Base-by-base conservation (phyloP, 1,140 invertebrate species). In the Papilio polyxenes region DNA sequence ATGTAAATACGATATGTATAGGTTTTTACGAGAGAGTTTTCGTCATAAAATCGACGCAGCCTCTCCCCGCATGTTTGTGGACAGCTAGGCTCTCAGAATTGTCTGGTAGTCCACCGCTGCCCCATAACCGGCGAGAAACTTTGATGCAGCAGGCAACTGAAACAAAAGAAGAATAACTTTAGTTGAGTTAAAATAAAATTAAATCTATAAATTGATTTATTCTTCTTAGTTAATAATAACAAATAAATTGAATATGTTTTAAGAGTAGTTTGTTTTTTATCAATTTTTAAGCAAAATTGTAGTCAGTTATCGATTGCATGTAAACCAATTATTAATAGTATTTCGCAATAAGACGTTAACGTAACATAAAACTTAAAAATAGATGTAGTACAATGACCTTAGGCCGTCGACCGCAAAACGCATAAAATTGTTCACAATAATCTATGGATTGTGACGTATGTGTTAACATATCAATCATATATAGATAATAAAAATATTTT, bases 61-160 rank as follows among this genome's bases (percentile, higher is more conserved):
- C 80, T 88, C 88, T 82, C 62, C 69, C 72, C 84, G 84, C 87
- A 87, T 88, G 76, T 80, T 83, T 72, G 5, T 74, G 10, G 56
- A 81, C 86, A 74, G 85, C 81, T 88, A 90, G 62, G 86, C 81
- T 81, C 62, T 89, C 81, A 88, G 80, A 80, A 80, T 78, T 72
- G 69, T 56, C 72, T 83, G 59, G 84, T 89, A 93, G 90, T 94
- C 93, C 85, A 94, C 87, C 76, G 92, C 93, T 85, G 93, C 91
- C 82, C 93, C 93, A 92, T 94, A 93, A 83, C 93, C 93, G 84
- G 88, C 86, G 78, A 92, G 91, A 88, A 89, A 90, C 85, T 91
- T 90, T 80, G 87, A 89, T 89, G 91, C 90, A 86, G 87, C 91
- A 81, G 89, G 89, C 87, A 91, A 89, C 92, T 94, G 92, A 37